Evolutionary conservation across 2,888 invertebrate genomes (phyloP).

Genomic region (Brassicogethes aeneus): DNA sequence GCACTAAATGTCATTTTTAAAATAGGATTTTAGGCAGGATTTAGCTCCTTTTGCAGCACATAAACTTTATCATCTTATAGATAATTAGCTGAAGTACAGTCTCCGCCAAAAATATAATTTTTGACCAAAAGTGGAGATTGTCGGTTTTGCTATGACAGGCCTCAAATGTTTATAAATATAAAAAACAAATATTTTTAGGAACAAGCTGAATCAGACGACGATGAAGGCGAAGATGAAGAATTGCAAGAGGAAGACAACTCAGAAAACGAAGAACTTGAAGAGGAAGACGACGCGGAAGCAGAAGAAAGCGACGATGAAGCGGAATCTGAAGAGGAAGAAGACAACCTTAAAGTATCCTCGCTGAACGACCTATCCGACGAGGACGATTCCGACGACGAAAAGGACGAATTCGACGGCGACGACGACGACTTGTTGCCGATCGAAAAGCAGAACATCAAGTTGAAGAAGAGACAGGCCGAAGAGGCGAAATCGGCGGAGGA

Average conservation of each 20-base stretch:
- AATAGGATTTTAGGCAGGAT: too few relatives aligned
- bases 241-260: constrained; percentile 26
- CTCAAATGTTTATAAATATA: too few relatives aligned
- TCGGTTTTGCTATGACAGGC: too few relatives aligned
- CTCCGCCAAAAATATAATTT: too few relatives aligned
- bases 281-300: constrained; percentile 31
- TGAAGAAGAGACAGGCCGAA: constrained; percentile 62
- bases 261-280: constrained; percentile 19
- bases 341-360: constrained; percentile 19
- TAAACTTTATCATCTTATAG: too few relatives aligned
- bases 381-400: constrained; percentile 24
- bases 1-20: too few relatives aligned
- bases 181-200: too few relatives aligned
- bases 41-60: too few relatives aligned
- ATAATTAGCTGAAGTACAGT: too few relatives aligned
- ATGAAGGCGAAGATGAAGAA: constrained; percentile 26
- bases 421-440: constrained; percentile 73
- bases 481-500: constrained; percentile 68
- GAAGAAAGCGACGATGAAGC: constrained; percentile 23
- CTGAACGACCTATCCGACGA: constrained; percentile 33
- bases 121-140: too few relatives aligned
- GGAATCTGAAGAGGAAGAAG: constrained; percentile 17
- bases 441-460: constrained; percentile 71
- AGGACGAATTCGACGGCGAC: constrained; percentile 37
- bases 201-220: too few relatives aligned